phyloP scores from a whole-genome alignment of 1,140 invertebrate genomes.

The Macrobrachium rosenbergii region DNA sequence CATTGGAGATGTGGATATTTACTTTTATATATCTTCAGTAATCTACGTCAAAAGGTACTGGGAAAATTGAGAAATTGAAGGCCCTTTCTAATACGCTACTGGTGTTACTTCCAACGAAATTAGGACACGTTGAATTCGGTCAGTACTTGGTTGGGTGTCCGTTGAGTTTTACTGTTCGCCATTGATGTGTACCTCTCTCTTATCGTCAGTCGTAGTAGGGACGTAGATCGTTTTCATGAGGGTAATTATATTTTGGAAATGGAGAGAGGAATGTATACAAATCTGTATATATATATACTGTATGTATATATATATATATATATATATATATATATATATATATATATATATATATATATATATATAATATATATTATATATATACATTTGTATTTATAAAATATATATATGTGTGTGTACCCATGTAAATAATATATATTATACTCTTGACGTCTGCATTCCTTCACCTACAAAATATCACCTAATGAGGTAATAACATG shows the following conservation, averaged over 20 bases:
- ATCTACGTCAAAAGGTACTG: too few relatives aligned
- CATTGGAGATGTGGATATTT: too few relatives aligned
- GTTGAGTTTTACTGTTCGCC: not conserved
- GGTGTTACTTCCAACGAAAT: too few relatives aligned
- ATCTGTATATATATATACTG: conserved; percentile 12
- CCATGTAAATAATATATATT: not conserved
- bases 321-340: conserved; percentile 15
- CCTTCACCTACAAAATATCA: too few relatives aligned
- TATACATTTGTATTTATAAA: not conserved
- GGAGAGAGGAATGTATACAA: not conserved
- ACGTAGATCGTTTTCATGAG: not conserved
- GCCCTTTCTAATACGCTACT: too few relatives aligned
- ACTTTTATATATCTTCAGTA: too few relatives aligned
- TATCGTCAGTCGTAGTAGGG: not conserved
- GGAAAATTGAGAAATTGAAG: too few relatives aligned
- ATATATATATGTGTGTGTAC: not conserved
- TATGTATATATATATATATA: conserved; percentile 13
- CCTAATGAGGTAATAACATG: too few relatives aligned
- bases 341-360: conserved; percentile 28
- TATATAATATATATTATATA: conserved; percentile 25
- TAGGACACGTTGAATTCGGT: too few relatives aligned
- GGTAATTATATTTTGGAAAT: too few relatives aligned
- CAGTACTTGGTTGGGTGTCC: not conserved
- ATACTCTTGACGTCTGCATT: not conserved
- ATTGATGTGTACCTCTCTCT: not conserved